phyloP scores from a whole-genome alignment of 2,797 vertebrate genomes.

The Naso thynnoides region DNA sequence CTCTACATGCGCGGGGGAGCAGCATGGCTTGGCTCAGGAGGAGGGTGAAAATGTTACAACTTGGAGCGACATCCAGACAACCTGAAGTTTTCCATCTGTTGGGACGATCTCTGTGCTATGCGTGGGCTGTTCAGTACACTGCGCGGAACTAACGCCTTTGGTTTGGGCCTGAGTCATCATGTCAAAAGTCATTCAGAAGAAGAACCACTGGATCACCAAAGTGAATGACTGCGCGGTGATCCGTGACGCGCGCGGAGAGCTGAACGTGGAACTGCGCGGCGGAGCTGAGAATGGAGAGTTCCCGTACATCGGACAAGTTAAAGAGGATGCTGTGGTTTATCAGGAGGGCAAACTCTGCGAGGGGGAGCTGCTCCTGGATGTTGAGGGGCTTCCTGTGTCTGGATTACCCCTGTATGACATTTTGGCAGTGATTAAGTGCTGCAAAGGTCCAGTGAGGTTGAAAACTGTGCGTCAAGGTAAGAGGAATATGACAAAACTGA shows the following conservation, averaged over 20 bases:
- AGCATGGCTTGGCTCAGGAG: slow-evolving; percentile 60
- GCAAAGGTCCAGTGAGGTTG: slow-evolving; percentile 87
- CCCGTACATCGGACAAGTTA: slow-evolving; percentile 84
- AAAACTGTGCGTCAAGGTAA: slow-evolving; percentile 93
- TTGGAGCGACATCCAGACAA: slow-evolving; percentile 47
- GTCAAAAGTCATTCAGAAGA: slow-evolving; percentile 92
- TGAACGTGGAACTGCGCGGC: slow-evolving; percentile 88
- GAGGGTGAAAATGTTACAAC: slow-evolving; percentile 53
- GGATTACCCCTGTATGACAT: slow-evolving; percentile 94
- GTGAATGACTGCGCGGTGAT: slow-evolving; percentile 86
- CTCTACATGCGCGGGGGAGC: slow-evolving; percentile 15
- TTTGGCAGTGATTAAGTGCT: slow-evolving; percentile 86
- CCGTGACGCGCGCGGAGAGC: slow-evolving; percentile 83
- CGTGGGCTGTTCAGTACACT: slow-evolving; percentile 46
- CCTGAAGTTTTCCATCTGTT: slow-evolving; percentile 73
- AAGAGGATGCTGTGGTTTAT: slow-evolving; percentile 73
- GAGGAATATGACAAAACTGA: not conserved
- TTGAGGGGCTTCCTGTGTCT: slow-evolving; percentile 91
- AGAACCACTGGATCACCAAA: slow-evolving; percentile 92
- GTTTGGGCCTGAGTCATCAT: slow-evolving; percentile 72
- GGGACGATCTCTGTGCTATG: slow-evolving; percentile 64
- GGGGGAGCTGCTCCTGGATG: slow-evolving; percentile 92
- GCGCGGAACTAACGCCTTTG: slow-evolving; percentile 69
- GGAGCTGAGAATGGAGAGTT: slow-evolving; percentile 94
- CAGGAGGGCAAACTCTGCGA: slow-evolving; percentile 82